These are phyloP conservation scores for Synergus gifuensis DNA, from an alignment of 2,888 invertebrate genomes.

Conservation along the genomic window DNA sequence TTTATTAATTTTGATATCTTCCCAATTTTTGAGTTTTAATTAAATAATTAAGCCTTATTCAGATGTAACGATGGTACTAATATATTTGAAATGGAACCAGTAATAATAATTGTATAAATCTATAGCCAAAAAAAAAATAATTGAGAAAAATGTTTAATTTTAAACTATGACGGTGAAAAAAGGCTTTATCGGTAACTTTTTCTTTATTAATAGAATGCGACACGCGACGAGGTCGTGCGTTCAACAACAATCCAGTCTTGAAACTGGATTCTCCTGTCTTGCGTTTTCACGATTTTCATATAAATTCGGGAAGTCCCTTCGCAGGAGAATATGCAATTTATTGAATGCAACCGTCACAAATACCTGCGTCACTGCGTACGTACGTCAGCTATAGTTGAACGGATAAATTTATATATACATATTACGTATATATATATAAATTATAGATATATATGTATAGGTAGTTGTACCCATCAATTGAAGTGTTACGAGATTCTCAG, in stretches of 20 bases:
- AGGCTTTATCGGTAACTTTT: neutral
- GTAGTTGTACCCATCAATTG: conserved; percentile 25
- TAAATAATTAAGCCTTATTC: too few relatives aligned
- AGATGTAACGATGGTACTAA: too few relatives aligned
- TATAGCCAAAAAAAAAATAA: too few relatives aligned
- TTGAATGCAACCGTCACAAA: conserved; percentile 18
- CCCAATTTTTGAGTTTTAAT: too few relatives aligned
- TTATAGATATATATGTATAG: too few relatives aligned
- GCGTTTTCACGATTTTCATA: conserved; percentile 27
- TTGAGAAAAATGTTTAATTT: too few relatives aligned
- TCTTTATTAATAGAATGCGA: conserved; percentile 22
- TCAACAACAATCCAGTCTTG: conserved; percentile 21
- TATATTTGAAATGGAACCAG: too few relatives aligned
- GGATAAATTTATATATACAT: neutral
- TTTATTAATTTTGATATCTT: too few relatives aligned
- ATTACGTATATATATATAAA: too few relatives aligned
- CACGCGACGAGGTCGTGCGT: conserved; percentile 18
- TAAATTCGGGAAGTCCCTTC: conserved; percentile 30
- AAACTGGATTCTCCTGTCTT: conserved; percentile 33
- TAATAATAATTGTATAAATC: too few relatives aligned
- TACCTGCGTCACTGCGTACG: conserved; percentile 13
- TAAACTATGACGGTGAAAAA: too few relatives aligned
- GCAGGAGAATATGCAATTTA: neutral
- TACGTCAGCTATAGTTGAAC: conserved; percentile 20
- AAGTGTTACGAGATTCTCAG: conserved; percentile 28